Base-by-base conservation (phyloP, 2,113 vertebrate genomes). In the Eonycteris spelaea region DNA sequence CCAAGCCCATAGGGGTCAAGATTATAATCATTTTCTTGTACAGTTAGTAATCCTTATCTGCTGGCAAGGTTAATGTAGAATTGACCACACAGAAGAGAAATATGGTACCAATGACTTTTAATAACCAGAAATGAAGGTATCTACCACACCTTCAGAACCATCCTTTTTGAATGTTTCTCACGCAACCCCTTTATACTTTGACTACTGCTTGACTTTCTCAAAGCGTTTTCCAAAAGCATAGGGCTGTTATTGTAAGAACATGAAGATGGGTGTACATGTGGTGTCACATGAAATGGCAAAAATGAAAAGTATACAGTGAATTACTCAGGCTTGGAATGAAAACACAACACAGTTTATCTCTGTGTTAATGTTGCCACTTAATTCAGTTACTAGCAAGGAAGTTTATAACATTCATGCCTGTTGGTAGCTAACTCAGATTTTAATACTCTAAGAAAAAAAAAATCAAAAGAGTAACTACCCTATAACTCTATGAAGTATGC, bases 321-420 rank as follows among this genome's bases (percentile, higher is more conserved):
- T 94, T 75, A 93, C 94, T 97, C 86, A 95, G 77, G 59, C 83
- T 98, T 98, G 96, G 94, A 98, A 96, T 71, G 93, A 86, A 90
- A 97, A 95, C 92, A 96, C 79, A 97, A 94, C 84, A 86, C 77
- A 97, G 77, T 79, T 98, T 98, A 97, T 97, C 90, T 94, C 59
- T 84, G 94, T 91, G 92, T 98, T 98, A 97, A 92, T 74, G 30
- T 78, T 95, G 61, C 65, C 83, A 88, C 96, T 98, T 98, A 98
- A 97, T 97, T 94, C 88, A 95, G 80, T 95, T 97, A 86, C 95
- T 97, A 97, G 96, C 61, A 92, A 97, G 91, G 96, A 97, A 96
- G 89, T 98, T 97, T 96, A 96, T 97, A 98, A 97, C 94, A 97
- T 96, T 98, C 97, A 97, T 92, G 85, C 55, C 51, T 0, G 51